A percentile compares a stretch with the other conserved stretches of the same genome.
Evolutionary conservation across 2,797 vertebrate genomes (phyloP).

Genomic region (Helicolenus hilgendorfi): DNA sequence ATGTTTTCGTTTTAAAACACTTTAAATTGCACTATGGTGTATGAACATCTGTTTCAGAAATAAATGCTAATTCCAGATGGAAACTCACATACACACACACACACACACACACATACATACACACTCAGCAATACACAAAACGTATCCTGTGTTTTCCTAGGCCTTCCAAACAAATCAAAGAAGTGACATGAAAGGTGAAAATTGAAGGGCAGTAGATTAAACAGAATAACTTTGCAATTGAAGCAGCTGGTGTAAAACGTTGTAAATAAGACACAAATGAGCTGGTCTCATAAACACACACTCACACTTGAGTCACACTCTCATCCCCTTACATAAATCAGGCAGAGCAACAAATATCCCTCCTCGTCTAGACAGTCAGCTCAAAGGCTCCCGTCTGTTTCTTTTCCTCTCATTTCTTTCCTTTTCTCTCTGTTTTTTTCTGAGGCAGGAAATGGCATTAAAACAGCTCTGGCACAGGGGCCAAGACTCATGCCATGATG

Average conservation of each 20-base stretch:
- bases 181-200: background rate
- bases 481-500: constrained; percentile 36
- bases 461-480: constrained; percentile 59
- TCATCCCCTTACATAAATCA: constrained; percentile 62
- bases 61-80: background rate
- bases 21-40: background rate
- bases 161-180: background rate
- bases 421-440: constrained; percentile 43
- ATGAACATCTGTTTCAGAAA: background rate
- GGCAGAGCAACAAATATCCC: constrained; percentile 77
- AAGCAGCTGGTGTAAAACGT: background rate
- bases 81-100: background rate
- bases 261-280: background rate
- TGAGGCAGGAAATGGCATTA: constrained; percentile 80
- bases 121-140: background rate
- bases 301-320: background rate
- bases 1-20: background rate
- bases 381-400: constrained; percentile 80
- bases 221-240: background rate
- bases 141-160: background rate
- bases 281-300: constrained; percentile 18
- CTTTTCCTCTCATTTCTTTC: constrained; percentile 35
- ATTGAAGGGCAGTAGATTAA: background rate
- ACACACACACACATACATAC: background rate
- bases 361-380: constrained; percentile 82